phyloP scores from a whole-genome alignment of 2,797 vertebrate genomes.

The Galagoides demidoff region DNA sequence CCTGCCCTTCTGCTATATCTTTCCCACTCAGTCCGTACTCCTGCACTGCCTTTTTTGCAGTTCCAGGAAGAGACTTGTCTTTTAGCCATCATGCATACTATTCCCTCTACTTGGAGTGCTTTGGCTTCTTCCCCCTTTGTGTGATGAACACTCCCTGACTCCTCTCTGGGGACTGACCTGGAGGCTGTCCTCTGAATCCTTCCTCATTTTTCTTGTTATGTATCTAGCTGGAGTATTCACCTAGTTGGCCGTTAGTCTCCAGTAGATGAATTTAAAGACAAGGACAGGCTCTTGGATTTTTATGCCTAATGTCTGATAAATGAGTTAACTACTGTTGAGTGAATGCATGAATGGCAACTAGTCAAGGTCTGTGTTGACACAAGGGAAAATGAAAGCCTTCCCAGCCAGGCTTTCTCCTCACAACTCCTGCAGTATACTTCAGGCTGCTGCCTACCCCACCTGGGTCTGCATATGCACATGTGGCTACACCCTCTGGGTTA shows the following conservation, averaged over 20 bases:
- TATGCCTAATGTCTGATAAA: neutral
- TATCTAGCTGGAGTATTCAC: neutral
- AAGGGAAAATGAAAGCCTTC: neutral
- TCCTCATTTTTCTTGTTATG: neutral
- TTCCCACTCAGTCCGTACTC: neutral
- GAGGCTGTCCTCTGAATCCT: neutral
- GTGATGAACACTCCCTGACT: neutral
- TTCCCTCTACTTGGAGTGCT: neutral
- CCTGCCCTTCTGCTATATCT: neutral
- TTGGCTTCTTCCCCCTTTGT: neutral
- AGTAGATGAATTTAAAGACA: neutral
- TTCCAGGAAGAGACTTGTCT: neutral
- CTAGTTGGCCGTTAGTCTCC: neutral
- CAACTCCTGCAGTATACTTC: neutral
- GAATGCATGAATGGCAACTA: neutral
- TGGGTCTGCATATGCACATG: rapidly evolving
- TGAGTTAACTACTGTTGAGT: neutral
- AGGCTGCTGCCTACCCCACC: neutral
- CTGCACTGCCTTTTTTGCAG: neutral
- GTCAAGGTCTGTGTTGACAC: neutral
- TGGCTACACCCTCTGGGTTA: neutral
- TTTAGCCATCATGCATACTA: neutral
- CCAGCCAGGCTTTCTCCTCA: neutral
- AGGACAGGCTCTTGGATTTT: neutral
- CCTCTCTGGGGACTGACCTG: neutral